A percentile compares a stretch with the other conserved stretches of the same genome.
Conservation (phyloP, 1,140 invertebrate genomes). For the Brachionus manjavacas region DNA sequence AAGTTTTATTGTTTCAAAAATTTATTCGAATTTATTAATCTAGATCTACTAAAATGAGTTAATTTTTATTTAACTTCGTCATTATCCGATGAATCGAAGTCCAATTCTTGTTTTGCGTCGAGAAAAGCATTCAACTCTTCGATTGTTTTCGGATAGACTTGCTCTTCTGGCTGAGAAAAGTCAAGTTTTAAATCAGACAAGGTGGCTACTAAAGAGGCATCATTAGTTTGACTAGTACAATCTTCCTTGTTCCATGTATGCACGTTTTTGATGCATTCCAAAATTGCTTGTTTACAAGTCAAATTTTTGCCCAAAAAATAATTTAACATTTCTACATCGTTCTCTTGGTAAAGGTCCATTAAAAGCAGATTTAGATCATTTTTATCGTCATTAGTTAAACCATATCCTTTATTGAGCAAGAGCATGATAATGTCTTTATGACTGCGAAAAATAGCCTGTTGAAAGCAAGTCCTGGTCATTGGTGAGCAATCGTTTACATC, state of each 20-base stretch:
- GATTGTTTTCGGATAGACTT: background rate
- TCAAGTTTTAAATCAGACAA: constrained; percentile 22
- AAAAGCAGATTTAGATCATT: constrained; percentile 12
- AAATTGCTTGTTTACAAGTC: background rate
- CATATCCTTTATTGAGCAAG: constrained; percentile 15
- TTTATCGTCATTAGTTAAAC: background rate
- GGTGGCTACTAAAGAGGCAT: constrained; percentile 2
- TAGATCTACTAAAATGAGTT: background rate
- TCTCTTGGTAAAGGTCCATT: constrained; percentile 19
- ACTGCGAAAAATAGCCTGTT: constrained; percentile 14
- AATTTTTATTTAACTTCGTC: constrained; percentile 22
- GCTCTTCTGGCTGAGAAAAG: background rate
- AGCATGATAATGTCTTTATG: constrained; percentile 4
- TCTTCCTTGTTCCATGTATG: background rate
- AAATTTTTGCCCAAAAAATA: constrained; percentile 5
- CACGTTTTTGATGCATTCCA: constrained; percentile 23
- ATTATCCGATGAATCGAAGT: background rate
- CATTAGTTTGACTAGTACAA: background rate
- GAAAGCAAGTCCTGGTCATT: background rate
- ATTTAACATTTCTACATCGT: background rate
- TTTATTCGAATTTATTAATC: background rate
- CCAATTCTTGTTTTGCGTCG: background rate
- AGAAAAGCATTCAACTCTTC: background rate
- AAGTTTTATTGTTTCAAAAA: background rate
- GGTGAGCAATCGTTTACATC: constrained; percentile 15